Evolutionary conservation across 23 tunicate genomes (phyloP).

Genomic region (Botrylloides violaceus): DNA sequence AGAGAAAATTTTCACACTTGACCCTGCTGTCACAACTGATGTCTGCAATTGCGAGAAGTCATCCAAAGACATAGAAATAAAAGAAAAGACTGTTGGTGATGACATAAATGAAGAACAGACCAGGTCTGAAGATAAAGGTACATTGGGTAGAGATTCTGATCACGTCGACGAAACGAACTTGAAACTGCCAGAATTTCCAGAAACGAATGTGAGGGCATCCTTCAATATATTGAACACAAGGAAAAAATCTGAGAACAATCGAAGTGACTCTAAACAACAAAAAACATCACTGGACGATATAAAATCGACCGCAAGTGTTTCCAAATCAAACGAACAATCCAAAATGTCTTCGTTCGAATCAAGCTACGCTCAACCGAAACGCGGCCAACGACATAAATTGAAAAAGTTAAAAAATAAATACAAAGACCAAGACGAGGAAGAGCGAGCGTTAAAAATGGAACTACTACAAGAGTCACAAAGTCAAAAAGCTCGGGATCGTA

Average conservation of each 20-base stretch:
- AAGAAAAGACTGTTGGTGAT: background rate
- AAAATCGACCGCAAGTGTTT: background rate
- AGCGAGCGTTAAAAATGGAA: conserved; percentile 60
- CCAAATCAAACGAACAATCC: background rate
- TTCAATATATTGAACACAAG: too few species aligned
- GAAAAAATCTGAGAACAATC: too few species aligned
- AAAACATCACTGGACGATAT: background rate
- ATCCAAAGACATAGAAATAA: background rate
- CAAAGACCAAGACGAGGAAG: conserved; percentile 82
- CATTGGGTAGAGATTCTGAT: background rate
- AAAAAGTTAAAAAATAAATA: conserved; percentile 64
- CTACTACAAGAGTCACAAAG: conserved; percentile 43
- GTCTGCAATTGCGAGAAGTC: conserved; percentile 9
- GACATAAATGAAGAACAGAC: background rate
- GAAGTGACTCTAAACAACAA: background rate
- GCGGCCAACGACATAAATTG: conserved; percentile 45
- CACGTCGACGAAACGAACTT: background rate
- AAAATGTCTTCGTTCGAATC: too few species aligned
- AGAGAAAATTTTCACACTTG: background rate
- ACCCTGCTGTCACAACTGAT: background rate
- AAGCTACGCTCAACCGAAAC: background rate
- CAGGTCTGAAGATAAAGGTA: background rate
- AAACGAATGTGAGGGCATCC: background rate
- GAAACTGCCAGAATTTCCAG: background rate
- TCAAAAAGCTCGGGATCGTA: conserved; percentile 25